Evolutionary conservation across 2,888 invertebrate genomes (phyloP).

Genomic region (Stictocephala bisonia): DNA sequence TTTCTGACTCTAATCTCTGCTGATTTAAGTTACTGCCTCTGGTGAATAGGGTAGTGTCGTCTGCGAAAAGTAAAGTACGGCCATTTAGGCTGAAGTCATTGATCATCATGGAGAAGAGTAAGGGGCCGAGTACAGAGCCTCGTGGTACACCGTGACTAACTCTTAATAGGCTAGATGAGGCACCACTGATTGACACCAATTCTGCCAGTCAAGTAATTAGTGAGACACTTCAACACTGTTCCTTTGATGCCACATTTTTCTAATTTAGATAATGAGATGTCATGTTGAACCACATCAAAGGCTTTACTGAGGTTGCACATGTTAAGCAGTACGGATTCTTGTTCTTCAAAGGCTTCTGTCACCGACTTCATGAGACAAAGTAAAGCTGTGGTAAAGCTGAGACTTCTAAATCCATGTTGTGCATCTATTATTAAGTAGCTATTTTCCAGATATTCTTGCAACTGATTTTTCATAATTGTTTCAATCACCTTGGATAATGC

Average conservation of each 20-base stretch:
- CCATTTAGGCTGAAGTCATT: conserved; percentile 15
- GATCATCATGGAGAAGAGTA: conserved; percentile 19
- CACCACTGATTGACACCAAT: too few relatives aligned
- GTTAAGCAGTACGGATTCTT: not conserved
- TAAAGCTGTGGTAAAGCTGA: too few relatives aligned
- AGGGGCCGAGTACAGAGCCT: conserved; percentile 20
- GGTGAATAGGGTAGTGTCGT: conserved; percentile 19
- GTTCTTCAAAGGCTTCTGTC: not conserved
- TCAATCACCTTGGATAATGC: too few relatives aligned
- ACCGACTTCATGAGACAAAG: not conserved
- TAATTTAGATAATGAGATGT: not conserved
- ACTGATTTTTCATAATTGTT: too few relatives aligned
- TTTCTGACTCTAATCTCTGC: not conserved
- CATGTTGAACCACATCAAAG: conserved; percentile 4
- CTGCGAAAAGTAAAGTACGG: conserved; percentile 7
- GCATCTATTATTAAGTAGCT: too few relatives aligned
- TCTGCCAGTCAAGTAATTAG: not conserved
- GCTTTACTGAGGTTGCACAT: conserved; percentile 28
- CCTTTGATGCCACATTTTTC: conserved; percentile 19
- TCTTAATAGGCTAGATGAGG: not conserved
- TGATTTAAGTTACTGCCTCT: not conserved
- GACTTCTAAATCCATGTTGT: too few relatives aligned
- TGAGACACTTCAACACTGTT: not conserved
- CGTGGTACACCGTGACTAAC: conserved; percentile 3
- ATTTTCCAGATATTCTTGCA: too few relatives aligned